Percentiles rank a stretch among this genome's conserved stretches.
Evolutionary conservation across 2,113 vertebrate genomes (phyloP).

Genomic region (Myrmecophaga tridactyla): DNA sequence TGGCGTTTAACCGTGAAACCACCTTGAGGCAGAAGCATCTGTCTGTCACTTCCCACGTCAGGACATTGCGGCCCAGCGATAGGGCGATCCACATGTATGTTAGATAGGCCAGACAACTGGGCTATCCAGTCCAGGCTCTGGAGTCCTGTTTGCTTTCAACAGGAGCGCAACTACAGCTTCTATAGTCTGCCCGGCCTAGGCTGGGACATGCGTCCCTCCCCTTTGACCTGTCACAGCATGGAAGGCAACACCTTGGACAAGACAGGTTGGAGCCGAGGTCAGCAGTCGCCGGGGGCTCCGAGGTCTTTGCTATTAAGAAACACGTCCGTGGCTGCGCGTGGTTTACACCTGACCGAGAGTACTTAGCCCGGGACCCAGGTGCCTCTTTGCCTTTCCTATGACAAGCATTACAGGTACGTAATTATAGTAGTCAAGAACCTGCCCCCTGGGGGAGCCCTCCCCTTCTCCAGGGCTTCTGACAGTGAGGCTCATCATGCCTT

Average conservation of each 20-base stretch:
- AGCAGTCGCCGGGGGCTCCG: neutral
- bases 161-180: neutral
- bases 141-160: neutral
- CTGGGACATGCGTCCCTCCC: neutral
- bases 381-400: neutral
- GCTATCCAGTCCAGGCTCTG: neutral
- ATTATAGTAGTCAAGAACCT: conserved; percentile 63
- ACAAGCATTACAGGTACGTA: conserved; percentile 39
- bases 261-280: neutral
- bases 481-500: neutral
- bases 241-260: neutral
- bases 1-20: neutral
- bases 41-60: neutral
- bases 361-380: neutral
- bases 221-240: neutral
- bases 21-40: neutral
- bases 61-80: neutral
- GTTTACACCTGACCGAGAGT: neutral
- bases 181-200: neutral
- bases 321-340: neutral
- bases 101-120: no score
- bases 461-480: neutral
- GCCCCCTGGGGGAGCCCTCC: neutral
- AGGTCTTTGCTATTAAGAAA: conserved; percentile 32
- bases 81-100: no score